phyloP scores from a whole-genome alignment of 1,140 invertebrate species.

The Magallana gigas region DNA sequence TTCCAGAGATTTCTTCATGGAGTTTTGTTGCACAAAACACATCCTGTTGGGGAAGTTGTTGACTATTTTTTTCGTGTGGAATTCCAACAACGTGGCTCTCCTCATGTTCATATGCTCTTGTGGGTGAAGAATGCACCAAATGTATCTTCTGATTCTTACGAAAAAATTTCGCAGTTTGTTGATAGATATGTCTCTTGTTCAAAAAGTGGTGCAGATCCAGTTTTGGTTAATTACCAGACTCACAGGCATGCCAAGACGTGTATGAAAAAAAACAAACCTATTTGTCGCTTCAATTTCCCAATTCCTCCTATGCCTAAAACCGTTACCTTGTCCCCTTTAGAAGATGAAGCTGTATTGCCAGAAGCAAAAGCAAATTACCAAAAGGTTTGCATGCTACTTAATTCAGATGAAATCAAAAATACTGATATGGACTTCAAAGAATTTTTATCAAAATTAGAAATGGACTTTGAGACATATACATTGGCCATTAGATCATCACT shows the following conservation, averaged over 20 bases:
- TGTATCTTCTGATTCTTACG: neutral
- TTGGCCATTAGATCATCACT: conserved; percentile 22
- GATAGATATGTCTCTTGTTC: conserved; percentile 40
- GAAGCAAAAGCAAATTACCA: too few species aligned
- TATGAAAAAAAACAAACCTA: conserved; percentile 11
- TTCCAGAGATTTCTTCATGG: conserved; percentile 56
- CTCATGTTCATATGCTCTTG: conserved; percentile 48
- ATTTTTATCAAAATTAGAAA: conserved; percentile 16
- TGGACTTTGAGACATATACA: conserved; percentile 29
- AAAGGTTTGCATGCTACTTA: too few species aligned
- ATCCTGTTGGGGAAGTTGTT: conserved; percentile 57
- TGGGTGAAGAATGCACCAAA: conserved; percentile 48
- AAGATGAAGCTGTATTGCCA: neutral
- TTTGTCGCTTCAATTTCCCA: conserved; percentile 27
- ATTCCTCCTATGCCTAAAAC: conserved; percentile 3
- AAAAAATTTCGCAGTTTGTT: conserved; percentile 34
- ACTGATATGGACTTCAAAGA: conserved; percentile 2
- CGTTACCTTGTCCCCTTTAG: neutral
- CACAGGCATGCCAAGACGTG: conserved; percentile 54
- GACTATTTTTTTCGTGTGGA: conserved; percentile 59
- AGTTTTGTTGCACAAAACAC: neutral
- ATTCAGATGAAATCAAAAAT: neutral
- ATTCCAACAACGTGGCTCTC: conserved; percentile 50
- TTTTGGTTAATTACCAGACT: conserved; percentile 36
- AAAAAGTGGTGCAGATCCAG: conserved; percentile 19